Evolutionary conservation across 2,113 vertebrate genomes (phyloP).

Genomic region (mouse (Mus musculus)): DNA sequence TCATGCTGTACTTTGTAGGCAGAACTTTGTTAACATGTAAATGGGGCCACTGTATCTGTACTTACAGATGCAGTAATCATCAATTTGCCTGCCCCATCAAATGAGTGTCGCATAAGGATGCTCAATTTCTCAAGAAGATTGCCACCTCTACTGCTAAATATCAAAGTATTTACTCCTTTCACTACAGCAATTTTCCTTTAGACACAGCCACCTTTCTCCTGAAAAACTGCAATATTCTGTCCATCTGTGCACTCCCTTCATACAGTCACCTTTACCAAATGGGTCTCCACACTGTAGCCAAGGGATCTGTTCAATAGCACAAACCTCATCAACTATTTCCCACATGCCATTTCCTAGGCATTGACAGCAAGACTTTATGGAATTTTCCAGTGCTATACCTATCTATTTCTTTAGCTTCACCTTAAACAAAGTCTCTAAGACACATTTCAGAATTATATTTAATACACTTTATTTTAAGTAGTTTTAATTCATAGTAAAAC

Average conservation of each 20-base stretch:
- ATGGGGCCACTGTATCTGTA: not conserved
- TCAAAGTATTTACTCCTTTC: not conserved
- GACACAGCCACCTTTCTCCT: not conserved
- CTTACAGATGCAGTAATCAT: not conserved
- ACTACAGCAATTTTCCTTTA: not conserved
- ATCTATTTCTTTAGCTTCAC: not conserved
- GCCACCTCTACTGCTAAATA: not conserved
- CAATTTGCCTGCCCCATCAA: not conserved
- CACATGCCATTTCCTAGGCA: not conserved
- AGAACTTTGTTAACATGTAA: conserved; percentile 56
- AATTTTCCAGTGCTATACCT: not conserved
- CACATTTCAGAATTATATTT: not conserved
- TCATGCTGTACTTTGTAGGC: not conserved
- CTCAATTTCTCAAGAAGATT: not conserved
- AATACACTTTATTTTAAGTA: not conserved
- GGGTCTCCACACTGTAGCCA: not conserved
- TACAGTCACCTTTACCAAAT: not conserved
- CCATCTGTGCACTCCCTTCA: not conserved
- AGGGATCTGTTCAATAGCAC: not conserved
- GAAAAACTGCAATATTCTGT: not conserved
- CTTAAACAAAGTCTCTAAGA: not conserved
- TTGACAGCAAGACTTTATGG: not conserved
- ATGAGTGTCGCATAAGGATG: not conserved
- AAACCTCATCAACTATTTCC: not conserved
- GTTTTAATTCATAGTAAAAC: not conserved